Evolutionary conservation across 2,888 invertebrate genomes (phyloP), one percentile per base, ranked within the genome.

Genomic region (Pheosia tremula): DNA sequence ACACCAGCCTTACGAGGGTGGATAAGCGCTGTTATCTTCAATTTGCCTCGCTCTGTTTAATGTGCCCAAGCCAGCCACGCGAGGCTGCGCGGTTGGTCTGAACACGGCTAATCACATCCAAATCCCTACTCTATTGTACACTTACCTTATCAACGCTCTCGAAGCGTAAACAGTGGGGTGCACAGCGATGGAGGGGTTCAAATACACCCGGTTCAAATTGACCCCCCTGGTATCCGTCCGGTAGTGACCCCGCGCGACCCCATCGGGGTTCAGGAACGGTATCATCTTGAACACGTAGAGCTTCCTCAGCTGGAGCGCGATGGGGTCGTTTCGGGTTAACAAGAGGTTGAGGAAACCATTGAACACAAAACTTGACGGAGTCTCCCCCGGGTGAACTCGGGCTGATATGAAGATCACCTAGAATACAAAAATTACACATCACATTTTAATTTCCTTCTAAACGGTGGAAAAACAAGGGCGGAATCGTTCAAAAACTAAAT

Each of bases 231-330:
- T 97, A 87, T 98, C 98, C 4, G 98, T 98, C 61, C 97, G 91
- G 83, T 97, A 98, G 85, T 98, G 97, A 0, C 98, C 98, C 60
- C 95, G 93, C 8, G 96, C 96, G 2, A 98, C 98, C 1, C 98
- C 98, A 81, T 98, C 98, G 0, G 98, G 98, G 91, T 98, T 98
- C 68, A 98, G 88, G 92, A 98, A 97, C 0, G 98, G 98, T 70
- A 98, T 96, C 84, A 98, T 90, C 90, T 98, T 98, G 93, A 98
- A 98, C 70, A 98, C 97, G 83, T 97, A 97, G 56, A 95, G 82
- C 78, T 95, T 95, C 59, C 98, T 94, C 56, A 98, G 91, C 62
- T 95, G 93, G 59, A 95, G 93, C 36, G 97, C 97, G 61, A 97
- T 94, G 0, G 96, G 95, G 85, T 98, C 98, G 64, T 96, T 96